Percentiles rank a stretch among this genome's conserved stretches.
phyloP scores from a whole-genome alignment of 2,888 invertebrate genomes.

The Syrista parreyssii region DNA sequence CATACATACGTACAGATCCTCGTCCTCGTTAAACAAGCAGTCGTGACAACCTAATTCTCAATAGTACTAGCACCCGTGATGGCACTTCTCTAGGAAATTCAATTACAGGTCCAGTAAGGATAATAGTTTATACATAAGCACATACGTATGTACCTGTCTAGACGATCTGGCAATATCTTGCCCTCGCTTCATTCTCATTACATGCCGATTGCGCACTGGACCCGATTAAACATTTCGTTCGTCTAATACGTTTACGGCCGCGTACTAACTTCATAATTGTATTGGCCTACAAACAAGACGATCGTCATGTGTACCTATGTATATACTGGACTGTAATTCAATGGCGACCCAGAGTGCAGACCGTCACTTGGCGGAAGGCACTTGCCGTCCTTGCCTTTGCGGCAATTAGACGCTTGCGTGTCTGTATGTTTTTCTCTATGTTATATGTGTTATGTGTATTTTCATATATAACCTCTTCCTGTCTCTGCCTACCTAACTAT shows the following conservation, averaged over 20 bases:
- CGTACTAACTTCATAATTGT: conserved; percentile 24
- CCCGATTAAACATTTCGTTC: conserved; percentile 45
- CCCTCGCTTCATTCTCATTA: conserved; percentile 34
- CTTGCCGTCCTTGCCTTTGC: background rate
- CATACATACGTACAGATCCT: no score
- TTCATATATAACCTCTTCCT: no score
- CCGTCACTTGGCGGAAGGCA: no score
- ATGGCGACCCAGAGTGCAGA: background rate
- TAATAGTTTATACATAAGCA: background rate
- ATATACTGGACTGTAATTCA: background rate
- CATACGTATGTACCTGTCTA: background rate
- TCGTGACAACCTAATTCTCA: background rate
- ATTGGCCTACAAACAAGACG: conserved; percentile 13
- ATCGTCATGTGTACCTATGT: background rate
- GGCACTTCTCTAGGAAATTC: background rate
- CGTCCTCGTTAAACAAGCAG: background rate
- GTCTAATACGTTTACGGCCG: conserved; percentile 39
- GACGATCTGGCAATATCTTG: background rate
- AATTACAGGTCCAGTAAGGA: background rate
- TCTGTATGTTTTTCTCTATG: background rate
- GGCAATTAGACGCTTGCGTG: background rate
- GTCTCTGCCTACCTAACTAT: no score
- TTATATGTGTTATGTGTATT: background rate
- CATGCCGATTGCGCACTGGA: conserved; percentile 39
- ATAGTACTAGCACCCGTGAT: background rate